Conservation (phyloP, 2,888 invertebrate genomes). For the Clitarchus hookeri region DNA sequence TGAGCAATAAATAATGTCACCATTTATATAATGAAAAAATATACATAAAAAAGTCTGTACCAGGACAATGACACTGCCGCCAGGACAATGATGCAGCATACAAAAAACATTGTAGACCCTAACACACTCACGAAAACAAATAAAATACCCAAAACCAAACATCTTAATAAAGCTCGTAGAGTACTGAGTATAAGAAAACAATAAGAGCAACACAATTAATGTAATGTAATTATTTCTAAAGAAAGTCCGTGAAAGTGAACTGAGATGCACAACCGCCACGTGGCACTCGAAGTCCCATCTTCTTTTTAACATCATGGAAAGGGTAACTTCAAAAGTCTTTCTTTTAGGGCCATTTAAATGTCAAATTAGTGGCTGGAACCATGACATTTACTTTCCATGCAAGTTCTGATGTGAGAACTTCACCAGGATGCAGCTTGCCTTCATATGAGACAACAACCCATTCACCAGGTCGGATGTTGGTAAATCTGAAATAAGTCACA, state of each 20-base stretch:
- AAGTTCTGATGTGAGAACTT: slow-evolving; percentile 15
- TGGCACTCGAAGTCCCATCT: slow-evolving; percentile 4
- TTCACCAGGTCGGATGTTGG: slow-evolving; percentile 3
- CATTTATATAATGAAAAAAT: neutral
- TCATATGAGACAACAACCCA: slow-evolving; percentile 18
- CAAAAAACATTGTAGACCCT: neutral
- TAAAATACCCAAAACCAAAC: no score
- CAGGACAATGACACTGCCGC: neutral
- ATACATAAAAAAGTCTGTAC: neutral
- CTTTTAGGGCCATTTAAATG: neutral
- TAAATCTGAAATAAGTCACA: neutral
- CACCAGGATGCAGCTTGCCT: slow-evolving; percentile 1
- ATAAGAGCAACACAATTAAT: neutral
- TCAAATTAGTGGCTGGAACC: slow-evolving; percentile 11
- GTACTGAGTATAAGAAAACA: neutral
- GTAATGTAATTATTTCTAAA: neutral
- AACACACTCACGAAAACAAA: neutral
- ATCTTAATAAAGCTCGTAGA: neutral
- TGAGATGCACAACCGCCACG: slow-evolving; percentile 16
- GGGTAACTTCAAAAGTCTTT: neutral
- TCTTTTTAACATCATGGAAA: neutral
- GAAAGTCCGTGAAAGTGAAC: neutral
- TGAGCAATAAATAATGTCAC: neutral
- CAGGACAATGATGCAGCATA: neutral
- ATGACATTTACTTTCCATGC: slow-evolving; percentile 10